These are phyloP conservation scores for Ceyx margarethae DNA, from an alignment of 2,113 vertebrate species.

Conservation along the genomic window DNA sequence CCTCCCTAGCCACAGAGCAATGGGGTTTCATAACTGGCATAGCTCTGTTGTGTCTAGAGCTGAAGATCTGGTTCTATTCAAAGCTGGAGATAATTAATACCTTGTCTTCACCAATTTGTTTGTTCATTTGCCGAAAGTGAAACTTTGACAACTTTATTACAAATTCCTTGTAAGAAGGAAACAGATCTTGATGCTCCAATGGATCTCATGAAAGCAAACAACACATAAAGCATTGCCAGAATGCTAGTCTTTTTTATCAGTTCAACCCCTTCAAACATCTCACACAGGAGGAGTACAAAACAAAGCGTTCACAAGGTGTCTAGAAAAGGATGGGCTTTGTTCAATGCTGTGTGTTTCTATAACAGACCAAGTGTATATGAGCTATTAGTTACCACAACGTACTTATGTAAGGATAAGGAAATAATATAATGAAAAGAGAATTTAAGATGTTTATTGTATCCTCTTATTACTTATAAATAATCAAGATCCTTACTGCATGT, in stretches of 20 bases:
- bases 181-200: not conserved
- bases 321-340: not conserved
- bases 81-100: not conserved
- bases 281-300: not conserved
- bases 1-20: not conserved
- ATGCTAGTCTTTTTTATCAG: too few relatives aligned
- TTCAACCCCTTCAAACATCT: not conserved
- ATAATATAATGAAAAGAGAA: not conserved
- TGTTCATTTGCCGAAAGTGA: not conserved
- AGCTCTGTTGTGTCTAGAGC: not conserved
- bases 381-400: not conserved
- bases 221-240: too few relatives aligned
- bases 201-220: not conserved
- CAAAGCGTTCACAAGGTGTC: not conserved
- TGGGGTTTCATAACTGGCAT: rapidly evolving
- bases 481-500: not conserved
- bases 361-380: not conserved
- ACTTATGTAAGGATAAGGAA: not conserved
- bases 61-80: not conserved
- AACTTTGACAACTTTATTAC: not conserved
- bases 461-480: not conserved
- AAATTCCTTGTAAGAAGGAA: not conserved
- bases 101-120: not conserved
- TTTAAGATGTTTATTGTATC: not conserved
- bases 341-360: not conserved